These are phyloP conservation scores for Saccopteryx bilineata DNA, from an alignment of 2,113 vertebrate species.

Conservation along the genomic window DNA sequence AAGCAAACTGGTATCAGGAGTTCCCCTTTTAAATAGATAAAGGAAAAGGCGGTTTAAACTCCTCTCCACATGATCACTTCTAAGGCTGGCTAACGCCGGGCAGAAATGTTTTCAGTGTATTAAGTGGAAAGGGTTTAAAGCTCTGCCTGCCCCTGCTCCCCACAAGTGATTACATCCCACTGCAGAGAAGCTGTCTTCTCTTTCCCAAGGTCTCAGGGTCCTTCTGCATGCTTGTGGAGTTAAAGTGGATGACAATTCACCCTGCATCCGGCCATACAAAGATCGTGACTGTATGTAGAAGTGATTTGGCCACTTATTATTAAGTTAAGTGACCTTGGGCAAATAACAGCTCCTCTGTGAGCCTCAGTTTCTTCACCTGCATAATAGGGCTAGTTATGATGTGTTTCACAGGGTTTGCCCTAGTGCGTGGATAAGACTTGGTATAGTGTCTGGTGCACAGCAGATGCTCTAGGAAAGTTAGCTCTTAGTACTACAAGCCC, in stretches of 20 bases:
- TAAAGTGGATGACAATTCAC: background rate
- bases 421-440: background rate
- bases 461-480: background rate
- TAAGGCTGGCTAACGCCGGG: constrained; percentile 21
- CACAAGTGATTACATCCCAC: background rate
- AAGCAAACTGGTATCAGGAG: background rate
- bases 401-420: background rate
- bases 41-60: constrained; percentile 14
- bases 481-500: background rate
- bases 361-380: constrained; percentile 57
- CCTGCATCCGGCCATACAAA: background rate
- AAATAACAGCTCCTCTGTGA: background rate
- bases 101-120: constrained; percentile 29
- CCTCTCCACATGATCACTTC: background rate
- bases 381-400: background rate
- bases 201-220: constrained; percentile 19
- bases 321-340: constrained; percentile 34
- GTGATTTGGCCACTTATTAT: background rate
- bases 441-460: background rate
- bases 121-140: constrained; percentile 1
- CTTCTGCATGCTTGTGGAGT: background rate
- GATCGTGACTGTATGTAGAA: background rate
- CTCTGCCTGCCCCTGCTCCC: background rate
- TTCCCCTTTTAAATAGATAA: constrained; percentile 14
- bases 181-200: constrained; percentile 38